Conservation (phyloP, 2,113 vertebrate species). For the Ptilonorhynchus violaceus region DNA sequence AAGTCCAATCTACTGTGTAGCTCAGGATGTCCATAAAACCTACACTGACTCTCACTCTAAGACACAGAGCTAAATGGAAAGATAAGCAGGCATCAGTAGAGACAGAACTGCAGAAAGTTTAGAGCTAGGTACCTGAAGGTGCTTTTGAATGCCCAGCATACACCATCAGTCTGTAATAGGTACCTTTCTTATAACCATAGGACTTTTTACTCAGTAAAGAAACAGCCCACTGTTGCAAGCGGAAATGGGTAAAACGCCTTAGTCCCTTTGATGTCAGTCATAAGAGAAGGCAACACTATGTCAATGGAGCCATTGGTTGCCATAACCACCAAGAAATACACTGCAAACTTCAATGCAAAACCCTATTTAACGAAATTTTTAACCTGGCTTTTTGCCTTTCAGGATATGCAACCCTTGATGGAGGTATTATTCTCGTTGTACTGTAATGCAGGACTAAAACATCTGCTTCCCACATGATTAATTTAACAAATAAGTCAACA, state of each 20-base stretch:
- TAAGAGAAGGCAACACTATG: background rate
- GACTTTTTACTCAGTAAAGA: background rate
- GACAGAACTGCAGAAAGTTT: background rate
- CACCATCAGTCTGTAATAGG: background rate
- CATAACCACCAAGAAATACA: background rate
- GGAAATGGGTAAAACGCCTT: background rate
- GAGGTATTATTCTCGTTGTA: background rate
- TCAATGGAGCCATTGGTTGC: background rate
- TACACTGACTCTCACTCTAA: background rate
- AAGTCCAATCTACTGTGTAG: background rate
- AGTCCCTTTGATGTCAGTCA: background rate
- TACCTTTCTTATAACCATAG: background rate
- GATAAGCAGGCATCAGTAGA: background rate
- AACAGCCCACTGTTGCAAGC: background rate
- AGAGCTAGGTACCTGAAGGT: background rate
- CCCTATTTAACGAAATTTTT: background rate
- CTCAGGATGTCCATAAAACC: background rate
- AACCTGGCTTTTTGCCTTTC: background rate
- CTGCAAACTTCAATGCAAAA: background rate
- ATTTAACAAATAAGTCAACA: conserved; percentile 46
- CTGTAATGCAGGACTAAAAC: conserved; percentile 14
- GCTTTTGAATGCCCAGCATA: background rate
- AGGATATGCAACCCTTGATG: background rate
- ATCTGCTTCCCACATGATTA: conserved; percentile 51
- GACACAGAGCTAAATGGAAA: background rate